Evolutionary conservation across 2,113 vertebrate genomes (phyloP), one percentile per base, ranked within the genome.

Genomic region (Phaethornis superciliosus): DNA sequence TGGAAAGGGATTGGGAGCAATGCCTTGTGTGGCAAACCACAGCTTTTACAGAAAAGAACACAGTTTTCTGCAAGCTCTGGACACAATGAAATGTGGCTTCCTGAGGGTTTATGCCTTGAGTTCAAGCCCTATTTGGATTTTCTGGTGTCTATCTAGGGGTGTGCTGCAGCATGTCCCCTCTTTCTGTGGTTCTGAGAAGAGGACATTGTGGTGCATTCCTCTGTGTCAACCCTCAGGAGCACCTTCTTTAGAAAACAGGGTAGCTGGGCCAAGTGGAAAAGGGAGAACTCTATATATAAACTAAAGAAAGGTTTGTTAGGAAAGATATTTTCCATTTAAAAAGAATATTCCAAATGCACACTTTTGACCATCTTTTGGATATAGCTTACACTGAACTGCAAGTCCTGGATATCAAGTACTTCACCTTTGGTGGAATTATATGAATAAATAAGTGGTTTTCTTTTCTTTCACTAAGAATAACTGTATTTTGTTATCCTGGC

Each of bases 91-190:
- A 2, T 6, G 15, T 62, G 16, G 20, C 15, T 74, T 63, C 30
- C 26, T 44, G 33, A 58, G 16, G 6, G 20, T 52, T 58, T 83
- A 23, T 40, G 27, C 42, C 1, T 0, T 32, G 2, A 84, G 4
- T 17, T 2, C 3, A 0, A 0, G 16, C 1, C 6, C 32, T 15
- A 15, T 35, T 26, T 67, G 33, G 32, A 32, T 85, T 81, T 91
- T 88, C 42, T 47, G 32, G 15, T 37, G 15, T 54, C 51, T 58
- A 33, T 11, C 16, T 22, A 71, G 35, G 10, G 11, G 7, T 23
- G 21, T 37, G 12, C 15, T 81, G 11, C 26, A 55, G 16, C 0
- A 0, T 4, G 6, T 75, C 3, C 5, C 3, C 5, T 71, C 26
- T 71, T 63, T 47, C 28, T 55, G 12, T 42, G 20, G 11, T 47